A percentile compares a stretch with the other conserved stretches of the same genome.
Conservation (phyloP, 2,888 invertebrate genomes). For the Mycalesis mineus region DNA sequence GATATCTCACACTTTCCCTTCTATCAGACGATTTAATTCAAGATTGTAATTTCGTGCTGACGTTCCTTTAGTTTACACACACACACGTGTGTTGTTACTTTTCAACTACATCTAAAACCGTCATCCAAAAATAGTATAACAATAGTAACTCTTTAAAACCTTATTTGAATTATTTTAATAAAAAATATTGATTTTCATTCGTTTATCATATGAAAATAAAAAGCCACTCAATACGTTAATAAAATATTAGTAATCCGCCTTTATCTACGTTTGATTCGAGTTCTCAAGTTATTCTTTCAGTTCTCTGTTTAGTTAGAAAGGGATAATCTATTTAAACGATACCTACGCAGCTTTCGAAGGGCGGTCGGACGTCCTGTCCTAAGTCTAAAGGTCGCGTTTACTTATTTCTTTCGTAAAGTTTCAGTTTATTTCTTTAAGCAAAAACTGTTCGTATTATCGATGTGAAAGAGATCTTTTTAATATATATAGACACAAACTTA, state of each 20-base stretch:
- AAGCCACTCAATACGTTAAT: not conserved
- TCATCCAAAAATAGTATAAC: no score
- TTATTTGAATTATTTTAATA: no score
- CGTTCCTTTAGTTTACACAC: no score
- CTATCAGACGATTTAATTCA: no score
- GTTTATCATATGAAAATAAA: no score
- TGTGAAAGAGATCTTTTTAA: not conserved
- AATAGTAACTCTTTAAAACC: no score
- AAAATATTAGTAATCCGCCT: not conserved
- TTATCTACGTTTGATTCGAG: not conserved
- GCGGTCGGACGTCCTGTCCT: constrained; percentile 29
- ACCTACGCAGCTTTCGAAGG: constrained; percentile 26
- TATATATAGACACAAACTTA: not conserved
- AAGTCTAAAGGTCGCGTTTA: constrained; percentile 26
- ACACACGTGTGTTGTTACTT: no score
- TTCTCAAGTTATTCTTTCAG: not conserved
- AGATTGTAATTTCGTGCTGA: no score
- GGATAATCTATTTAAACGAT: constrained; percentile 28
- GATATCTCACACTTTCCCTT: no score
- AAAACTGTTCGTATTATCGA: constrained; percentile 2
- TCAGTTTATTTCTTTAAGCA: constrained; percentile 7
- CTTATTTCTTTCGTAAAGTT: constrained; percentile 17
- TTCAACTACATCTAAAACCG: no score
- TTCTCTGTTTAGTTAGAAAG: constrained; percentile 8
- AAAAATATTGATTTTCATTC: no score